Base-by-base conservation (phyloP, 1,140 invertebrate species). In the Drosophila orena region DNA sequence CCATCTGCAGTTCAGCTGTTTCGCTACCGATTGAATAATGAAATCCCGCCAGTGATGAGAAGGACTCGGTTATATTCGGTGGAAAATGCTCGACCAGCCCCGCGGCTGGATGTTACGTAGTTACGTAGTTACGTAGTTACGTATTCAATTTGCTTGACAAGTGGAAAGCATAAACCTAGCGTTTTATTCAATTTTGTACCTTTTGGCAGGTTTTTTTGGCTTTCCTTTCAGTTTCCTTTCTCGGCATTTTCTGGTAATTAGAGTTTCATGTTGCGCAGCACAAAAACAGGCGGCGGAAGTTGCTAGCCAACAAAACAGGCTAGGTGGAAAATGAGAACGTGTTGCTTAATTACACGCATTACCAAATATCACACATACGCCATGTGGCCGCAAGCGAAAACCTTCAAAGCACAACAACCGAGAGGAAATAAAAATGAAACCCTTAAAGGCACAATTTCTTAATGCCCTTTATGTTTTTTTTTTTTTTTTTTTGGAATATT, bases 341-440 rank as follows among this genome's bases (percentile, higher is more conserved):
- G 81, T 73, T 81, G 78, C 81, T 78, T 85, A 85, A 85, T 85
- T 85, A 85, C 74, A 81, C 73, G 78, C 78, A 88, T 85, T 85
- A 81, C 77, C 81, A 86, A 85, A 81, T 85, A 85, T 85, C 74
- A 81, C 83, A 85, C 81, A 85, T 81, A 86, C 81, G 81, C 77
- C 81, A 65, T 68, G 81, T 77, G 81, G 68, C 43, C 44, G 22
- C 47, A 0, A 40, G 30, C 38, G 1, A 65, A 37, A 37, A 60
- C 40, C 55, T 30, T 44, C 15, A 60, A 20, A 54, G 46, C 27
- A 44, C 35, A 44, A 12, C 44, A 34, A 12, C 10, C 38, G n/a
- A 1, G 2, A 20, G 20, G 5, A 43, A 56, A 70, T 17, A n/a
- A 24, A 64, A 66, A 64, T 65, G 30, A 53, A 37, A 52, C 52